A percentile compares a stretch with the other conserved stretches of the same genome.
Conservation (phyloP, 2,888 invertebrate species). For the Ischnura elegans region DNA sequence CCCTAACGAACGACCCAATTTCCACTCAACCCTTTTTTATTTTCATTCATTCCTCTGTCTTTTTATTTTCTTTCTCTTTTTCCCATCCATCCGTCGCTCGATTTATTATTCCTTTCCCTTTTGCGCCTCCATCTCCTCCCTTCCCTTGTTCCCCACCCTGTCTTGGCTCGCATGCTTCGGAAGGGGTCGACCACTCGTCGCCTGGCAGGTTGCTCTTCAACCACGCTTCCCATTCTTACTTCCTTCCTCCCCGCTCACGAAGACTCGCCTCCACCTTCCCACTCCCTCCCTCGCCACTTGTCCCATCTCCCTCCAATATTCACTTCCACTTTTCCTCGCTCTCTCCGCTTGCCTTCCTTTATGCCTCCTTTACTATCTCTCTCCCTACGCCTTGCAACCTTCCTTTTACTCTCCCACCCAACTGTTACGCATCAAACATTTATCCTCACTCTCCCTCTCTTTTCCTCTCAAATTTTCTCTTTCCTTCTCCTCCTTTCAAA, state of each 20-base stretch:
- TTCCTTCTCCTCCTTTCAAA: not conserved
- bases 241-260: not conserved
- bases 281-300: not conserved
- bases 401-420: no score
- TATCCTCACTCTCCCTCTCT: not conserved
- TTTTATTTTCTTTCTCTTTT: not conserved
- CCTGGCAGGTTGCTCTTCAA: not conserved
- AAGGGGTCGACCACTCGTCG: not conserved
- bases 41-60: not conserved
- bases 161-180: no score
- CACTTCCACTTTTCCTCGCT: not conserved
- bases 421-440: not conserved
- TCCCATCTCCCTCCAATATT: conserved; percentile 2
- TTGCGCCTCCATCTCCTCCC: not conserved
- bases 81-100: not conserved
- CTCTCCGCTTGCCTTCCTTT: no score
- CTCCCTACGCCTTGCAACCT: no score
- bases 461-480: not conserved
- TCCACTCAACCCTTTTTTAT: not conserved
- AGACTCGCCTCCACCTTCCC: not conserved
- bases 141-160: not conserved
- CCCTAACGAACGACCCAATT: conserved; percentile 31
- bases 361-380: not conserved
- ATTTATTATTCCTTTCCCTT: conserved; percentile 23
- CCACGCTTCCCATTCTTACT: not conserved